phyloP scores from a whole-genome alignment of 1,140 invertebrate genomes.

The Matsumurasca onukii region DNA sequence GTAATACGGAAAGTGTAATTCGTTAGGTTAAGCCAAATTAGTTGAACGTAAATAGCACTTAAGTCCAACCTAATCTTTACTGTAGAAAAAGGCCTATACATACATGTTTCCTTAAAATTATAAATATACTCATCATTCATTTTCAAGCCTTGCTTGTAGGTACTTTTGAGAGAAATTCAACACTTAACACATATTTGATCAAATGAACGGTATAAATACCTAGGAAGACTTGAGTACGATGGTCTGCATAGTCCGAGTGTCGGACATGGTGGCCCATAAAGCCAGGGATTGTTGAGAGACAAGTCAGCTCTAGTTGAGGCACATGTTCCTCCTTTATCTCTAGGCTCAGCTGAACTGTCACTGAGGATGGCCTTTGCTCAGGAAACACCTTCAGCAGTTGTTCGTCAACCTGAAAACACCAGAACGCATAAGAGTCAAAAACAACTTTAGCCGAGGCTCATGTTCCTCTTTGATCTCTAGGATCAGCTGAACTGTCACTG shows the following conservation, averaged over 20 bases:
- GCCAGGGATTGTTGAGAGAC: slow-evolving; percentile 43
- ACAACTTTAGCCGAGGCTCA: slow-evolving; percentile 36
- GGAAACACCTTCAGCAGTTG: slow-evolving; percentile 35
- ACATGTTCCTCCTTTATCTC: slow-evolving; percentile 37
- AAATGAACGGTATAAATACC: too few relatives aligned
- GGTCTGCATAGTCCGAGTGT: slow-evolving; percentile 42
- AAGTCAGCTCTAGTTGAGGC: slow-evolving; percentile 40
- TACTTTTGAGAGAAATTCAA: too few relatives aligned
- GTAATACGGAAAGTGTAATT: not conserved
- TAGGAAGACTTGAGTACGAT: slow-evolving; percentile 38
- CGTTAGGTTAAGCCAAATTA: too few relatives aligned
- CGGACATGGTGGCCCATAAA: slow-evolving; percentile 40
- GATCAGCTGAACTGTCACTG: slow-evolving; percentile 39
- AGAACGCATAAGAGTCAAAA: not conserved
- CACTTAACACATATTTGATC: too few relatives aligned
- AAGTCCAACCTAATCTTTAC: too few relatives aligned
- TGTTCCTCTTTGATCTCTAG: slow-evolving; percentile 38
- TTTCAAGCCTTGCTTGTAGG: too few relatives aligned
- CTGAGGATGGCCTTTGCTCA: slow-evolving; percentile 35
- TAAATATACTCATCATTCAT: too few relatives aligned
- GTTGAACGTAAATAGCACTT: too few relatives aligned
- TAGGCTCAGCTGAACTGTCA: slow-evolving; percentile 40
- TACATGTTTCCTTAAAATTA: too few relatives aligned
- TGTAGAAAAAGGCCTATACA: too few relatives aligned
- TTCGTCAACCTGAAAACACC: slow-evolving; percentile 35